Percentiles rank a stretch among this genome's conserved stretches.
phyloP scores from a whole-genome alignment of 2,797 vertebrate species.

The Sebastes dallii region DNA sequence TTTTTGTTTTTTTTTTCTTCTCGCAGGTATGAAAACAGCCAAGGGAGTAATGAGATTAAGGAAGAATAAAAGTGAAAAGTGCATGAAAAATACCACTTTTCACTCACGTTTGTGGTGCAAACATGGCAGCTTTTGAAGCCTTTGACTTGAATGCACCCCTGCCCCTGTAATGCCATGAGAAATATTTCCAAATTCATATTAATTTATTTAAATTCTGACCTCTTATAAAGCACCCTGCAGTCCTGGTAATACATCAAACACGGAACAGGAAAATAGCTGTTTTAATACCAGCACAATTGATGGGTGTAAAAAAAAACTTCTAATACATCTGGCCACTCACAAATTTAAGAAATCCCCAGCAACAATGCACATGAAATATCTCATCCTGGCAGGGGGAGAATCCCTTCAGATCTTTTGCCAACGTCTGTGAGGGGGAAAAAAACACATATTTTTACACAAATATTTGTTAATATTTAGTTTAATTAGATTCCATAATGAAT shows the following conservation, averaged over 20 bases:
- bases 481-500: slow-evolving; percentile 52
- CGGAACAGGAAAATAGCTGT: slow-evolving; percentile 66
- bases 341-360: slow-evolving; percentile 60
- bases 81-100: slow-evolving; percentile 65
- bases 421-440: slow-evolving; percentile 9
- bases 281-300: slow-evolving; percentile 69
- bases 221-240: slow-evolving; percentile 68
- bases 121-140: slow-evolving; percentile 66
- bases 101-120: slow-evolving; percentile 71
- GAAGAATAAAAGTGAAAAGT: slow-evolving; percentile 69
- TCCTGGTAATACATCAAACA: slow-evolving; percentile 78
- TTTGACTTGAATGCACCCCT: slow-evolving; percentile 41
- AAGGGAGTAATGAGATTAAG: slow-evolving; percentile 83
- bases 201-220: slow-evolving; percentile 74
- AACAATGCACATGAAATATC: slow-evolving; percentile 70
- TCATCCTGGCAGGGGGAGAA: slow-evolving; percentile 46
- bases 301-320: slow-evolving; percentile 48
- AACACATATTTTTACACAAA: slow-evolving; percentile 36
- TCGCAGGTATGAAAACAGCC: slow-evolving; percentile 84
- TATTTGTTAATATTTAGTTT: slow-evolving; percentile 51
- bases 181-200: slow-evolving; percentile 80
- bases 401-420: slow-evolving; percentile 68
- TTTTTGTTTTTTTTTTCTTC: slow-evolving; percentile 13
- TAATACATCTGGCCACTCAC: slow-evolving; percentile 55
- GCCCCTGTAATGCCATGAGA: slow-evolving; percentile 68